Conservation (phyloP, 2,888 invertebrate species). For the Agrotis ipsilon region DNA sequence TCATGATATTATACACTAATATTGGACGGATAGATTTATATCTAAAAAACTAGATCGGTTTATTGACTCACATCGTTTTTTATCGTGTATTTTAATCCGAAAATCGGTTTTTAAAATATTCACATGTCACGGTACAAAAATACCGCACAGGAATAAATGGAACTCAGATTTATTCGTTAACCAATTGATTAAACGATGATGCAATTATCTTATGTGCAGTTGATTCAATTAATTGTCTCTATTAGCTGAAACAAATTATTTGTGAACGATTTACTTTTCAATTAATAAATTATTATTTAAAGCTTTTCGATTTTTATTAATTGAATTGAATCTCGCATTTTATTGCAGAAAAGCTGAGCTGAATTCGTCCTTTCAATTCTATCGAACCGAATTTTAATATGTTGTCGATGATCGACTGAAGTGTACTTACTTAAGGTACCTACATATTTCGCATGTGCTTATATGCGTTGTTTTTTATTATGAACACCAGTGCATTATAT, state of each 20-base stretch:
- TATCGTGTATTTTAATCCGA: conserved; percentile 16
- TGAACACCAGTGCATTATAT: too few relatives aligned
- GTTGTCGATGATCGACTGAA: too few relatives aligned
- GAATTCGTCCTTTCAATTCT: neutral
- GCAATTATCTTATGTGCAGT: conserved; percentile 69
- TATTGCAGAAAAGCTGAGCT: neutral
- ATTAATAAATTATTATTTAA: conserved; percentile 15
- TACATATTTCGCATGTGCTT: conserved; percentile 1
- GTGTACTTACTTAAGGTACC: too few relatives aligned
- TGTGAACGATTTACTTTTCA: conserved; percentile 54
- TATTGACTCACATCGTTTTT: conserved; percentile 5
- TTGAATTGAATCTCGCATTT: neutral
- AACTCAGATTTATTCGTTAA: conserved; percentile 64
- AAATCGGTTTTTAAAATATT: conserved; percentile 45
- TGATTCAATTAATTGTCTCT: conserved; percentile 66
- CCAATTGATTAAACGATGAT: conserved; percentile 68
- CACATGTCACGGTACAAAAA: conserved; percentile 32
- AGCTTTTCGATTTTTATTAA: neutral
- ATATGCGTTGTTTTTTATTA: too few relatives aligned
- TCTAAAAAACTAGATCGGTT: conserved; percentile 10
- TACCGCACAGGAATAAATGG: conserved; percentile 53
- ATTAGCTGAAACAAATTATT: conserved; percentile 57
- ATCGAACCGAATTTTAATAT: too few relatives aligned
- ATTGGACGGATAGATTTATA: conserved; percentile 10
- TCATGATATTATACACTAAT: too few relatives aligned